phyloP scores from a whole-genome alignment of 2,797 vertebrate genomes.

The Muraenolepis orangiensis region DNA sequence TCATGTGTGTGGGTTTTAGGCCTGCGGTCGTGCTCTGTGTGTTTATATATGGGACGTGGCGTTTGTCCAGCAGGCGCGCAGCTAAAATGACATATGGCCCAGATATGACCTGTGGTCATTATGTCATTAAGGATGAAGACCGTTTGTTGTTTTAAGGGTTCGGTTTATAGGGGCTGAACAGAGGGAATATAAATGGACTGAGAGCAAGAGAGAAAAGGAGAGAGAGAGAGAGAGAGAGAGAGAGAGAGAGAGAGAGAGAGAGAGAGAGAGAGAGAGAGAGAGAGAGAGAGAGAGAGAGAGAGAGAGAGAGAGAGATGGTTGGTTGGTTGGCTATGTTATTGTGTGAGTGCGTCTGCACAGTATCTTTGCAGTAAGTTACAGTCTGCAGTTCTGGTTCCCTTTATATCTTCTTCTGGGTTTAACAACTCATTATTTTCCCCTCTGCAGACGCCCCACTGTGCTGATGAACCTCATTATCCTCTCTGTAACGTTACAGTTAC shows the following conservation, averaged over 20 bases:
- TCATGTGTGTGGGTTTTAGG: background rate
- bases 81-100: background rate
- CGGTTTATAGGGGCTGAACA: background rate
- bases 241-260: too few species aligned
- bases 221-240: too few species aligned
- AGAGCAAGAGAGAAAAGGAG: background rate
- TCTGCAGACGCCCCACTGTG: background rate
- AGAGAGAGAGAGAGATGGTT: too few species aligned
- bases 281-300: too few species aligned
- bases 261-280: too few species aligned
- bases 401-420: background rate
- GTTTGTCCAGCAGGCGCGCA: background rate
- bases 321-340: background rate
- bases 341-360: background rate
- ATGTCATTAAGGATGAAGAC: background rate
- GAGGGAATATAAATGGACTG: background rate
- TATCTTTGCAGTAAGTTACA: background rate
- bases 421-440: background rate
- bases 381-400: background rate
- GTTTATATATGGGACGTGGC: slow-evolving; percentile 16
- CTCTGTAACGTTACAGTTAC: background rate
- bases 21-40: background rate
- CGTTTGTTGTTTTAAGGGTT: background rate
- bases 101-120: background rate
- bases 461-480: background rate